Evolutionary conservation across 2,888 invertebrate species (phyloP), one percentile per base, ranked within the genome.

Genomic region (Lobophora halterata): DNA sequence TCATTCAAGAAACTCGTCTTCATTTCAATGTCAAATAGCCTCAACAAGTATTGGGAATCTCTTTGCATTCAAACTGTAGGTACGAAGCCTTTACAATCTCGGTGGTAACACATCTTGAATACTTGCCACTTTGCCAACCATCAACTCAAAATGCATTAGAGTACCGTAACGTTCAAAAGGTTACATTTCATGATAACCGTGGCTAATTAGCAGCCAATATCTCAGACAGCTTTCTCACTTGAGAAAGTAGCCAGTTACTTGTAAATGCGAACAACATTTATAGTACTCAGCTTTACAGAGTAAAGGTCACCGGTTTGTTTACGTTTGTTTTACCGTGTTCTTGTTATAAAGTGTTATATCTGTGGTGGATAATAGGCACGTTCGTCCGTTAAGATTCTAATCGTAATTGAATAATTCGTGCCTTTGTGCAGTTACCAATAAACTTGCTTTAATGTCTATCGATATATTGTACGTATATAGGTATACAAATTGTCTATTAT

Each of bases 221-320:
- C 41, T 39, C 49, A 49, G 38, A 30, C 39, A 46, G 49, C 62
- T 65, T 65, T 65, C 61, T 19, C 52, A 48, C 31, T 30, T 41
- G 61, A 48, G 64, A 65, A 65, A 65, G 65, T 61, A 50, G 48
- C 45, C 32, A 24, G n/a, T n/a, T n/a, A 30, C 46, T 20, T 25
- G 38, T 52, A 45, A 62, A 62, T 55, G 55, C 48, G 52, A 59
- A 60, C 52, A 50, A 37, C 54, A 44, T 55, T 45, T 19, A 20
- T 27, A 26, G 21, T 40, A 52, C 12, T 24, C 49, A 44, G 52
- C 45, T 53, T 48, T 46, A 51, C 48, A 40, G 36, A 52, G 39
- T 36, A 48, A 48, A 48, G 45, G 48, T 49, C 41, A 25, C 6
- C 16, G 2, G 16, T 25, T 16, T 26, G 11, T 23, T 36, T 25